Base-by-base conservation (phyloP, 2,797 vertebrate species). In the Hemibagrus guttatus region DNA sequence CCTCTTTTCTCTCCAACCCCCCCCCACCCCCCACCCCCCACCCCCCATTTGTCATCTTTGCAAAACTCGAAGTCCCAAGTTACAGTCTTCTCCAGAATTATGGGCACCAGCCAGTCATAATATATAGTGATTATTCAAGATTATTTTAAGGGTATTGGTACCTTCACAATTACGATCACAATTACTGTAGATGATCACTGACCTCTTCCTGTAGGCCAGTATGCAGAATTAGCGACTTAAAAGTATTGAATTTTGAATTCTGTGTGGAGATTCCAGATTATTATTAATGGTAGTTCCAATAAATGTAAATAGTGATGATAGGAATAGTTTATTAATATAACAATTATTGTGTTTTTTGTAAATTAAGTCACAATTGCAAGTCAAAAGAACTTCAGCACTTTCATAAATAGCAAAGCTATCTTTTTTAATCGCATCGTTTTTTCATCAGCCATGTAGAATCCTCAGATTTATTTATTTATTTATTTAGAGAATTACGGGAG, bases 1-100 rank as follows among this genome's bases (percentile, higher is more conserved):
- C 85, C 54, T 75, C 86, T 88, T 92, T 94, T 93, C 93, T 92
- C 92, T 91, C 88, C 59, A 83, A 12, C 90, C 90, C 91, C 90
- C 88, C 91, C 85, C 89, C 87, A 86, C 89, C 87, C 86, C 11
- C 91, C 90, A 88, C 91, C 85, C 89, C 87, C 86, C 89, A 87
- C 86, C 11, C 6, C 83, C 89, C 91, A 92, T 86, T 89, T 92
- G 91, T 90, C 91, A 69, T 81, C 59, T 56, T 75, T 83, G 42
- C 61, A 64, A 81, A 81, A 49, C 26, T 61, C 13, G 59, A 81
- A n/a, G 61, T 49, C 17, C 58, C 35, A 26, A 52, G 49, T 76
- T 42, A 42, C 8, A 66, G 42, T 52, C 28, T 66, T 26, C n/a
- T 68, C 9, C 46, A 31, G 61, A 82, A 66, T 66, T 49, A 63